phyloP scores from a whole-genome alignment of 2,888 invertebrate genomes.

The Drosophila dives region DNA sequence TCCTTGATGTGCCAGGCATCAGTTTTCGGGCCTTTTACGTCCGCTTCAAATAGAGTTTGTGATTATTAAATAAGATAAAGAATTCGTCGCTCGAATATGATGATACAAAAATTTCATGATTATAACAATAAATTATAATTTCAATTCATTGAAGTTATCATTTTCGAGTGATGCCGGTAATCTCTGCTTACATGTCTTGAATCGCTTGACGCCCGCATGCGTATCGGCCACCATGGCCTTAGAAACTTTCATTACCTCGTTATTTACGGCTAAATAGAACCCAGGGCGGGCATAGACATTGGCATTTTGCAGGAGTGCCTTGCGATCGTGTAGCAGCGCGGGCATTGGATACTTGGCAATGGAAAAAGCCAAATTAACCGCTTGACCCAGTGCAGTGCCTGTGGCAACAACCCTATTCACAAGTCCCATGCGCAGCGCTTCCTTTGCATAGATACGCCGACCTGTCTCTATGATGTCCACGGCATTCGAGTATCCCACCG shows the following conservation, averaged over 20 bases:
- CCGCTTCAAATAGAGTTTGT: conserved; percentile 49
- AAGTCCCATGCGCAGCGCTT: conserved; percentile 93
- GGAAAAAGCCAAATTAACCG: conserved; percentile 90
- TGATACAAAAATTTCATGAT: background rate
- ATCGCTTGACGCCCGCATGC: conserved; percentile 88
- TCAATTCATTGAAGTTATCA: background rate
- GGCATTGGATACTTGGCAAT: conserved; percentile 93
- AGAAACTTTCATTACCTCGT: conserved; percentile 87
- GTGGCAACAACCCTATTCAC: conserved; percentile 91
- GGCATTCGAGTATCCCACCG: conserved; percentile 93
- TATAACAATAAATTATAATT: background rate
- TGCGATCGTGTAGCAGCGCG: conserved; percentile 84
- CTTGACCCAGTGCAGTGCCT: conserved; percentile 94
- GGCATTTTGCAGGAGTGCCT: conserved; percentile 85
- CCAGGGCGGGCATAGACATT: conserved; percentile 88
- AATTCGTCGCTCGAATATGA: background rate
- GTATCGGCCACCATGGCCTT: conserved; percentile 88
- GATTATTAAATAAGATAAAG: background rate
- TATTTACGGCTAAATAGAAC: conserved; percentile 87
- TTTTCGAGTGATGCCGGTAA: background rate
- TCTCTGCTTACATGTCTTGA: conserved; percentile 86
- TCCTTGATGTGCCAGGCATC: conserved; percentile 81
- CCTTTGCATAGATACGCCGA: conserved; percentile 89
- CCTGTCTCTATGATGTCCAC: conserved; percentile 95
- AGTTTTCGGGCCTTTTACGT: conserved; percentile 64